A percentile compares a stretch with the other conserved stretches of the same genome.
Evolutionary conservation across 2,113 vertebrate species (phyloP).

Genomic region (Ptilorrhoa leucosticta): DNA sequence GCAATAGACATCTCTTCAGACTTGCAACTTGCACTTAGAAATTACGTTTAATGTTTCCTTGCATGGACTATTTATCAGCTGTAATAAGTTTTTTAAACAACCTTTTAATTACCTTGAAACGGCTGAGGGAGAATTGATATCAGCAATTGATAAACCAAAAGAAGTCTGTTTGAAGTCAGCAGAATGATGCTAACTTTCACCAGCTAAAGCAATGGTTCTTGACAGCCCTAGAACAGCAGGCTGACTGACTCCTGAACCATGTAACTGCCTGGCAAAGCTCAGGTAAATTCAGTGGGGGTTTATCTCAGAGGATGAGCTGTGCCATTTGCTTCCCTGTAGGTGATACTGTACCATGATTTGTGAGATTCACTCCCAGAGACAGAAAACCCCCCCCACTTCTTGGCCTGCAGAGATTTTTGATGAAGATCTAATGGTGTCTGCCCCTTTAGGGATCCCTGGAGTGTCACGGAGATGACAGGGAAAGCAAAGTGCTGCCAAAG

Average conservation of each 20-base stretch:
- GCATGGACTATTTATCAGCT: background rate
- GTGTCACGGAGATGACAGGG: background rate
- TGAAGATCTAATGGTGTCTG: background rate
- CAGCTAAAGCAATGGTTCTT: background rate
- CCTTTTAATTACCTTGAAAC: constrained; percentile 4
- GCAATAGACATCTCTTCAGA: background rate
- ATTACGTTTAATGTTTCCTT: background rate
- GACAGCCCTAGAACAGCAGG: background rate
- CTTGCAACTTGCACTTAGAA: background rate
- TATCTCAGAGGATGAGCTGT: background rate
- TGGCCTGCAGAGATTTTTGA: background rate
- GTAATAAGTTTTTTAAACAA: background rate
- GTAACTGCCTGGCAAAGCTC: background rate
- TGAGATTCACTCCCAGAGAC: background rate
- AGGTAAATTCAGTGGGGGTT: background rate
- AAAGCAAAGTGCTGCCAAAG: background rate
- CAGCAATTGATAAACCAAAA: background rate
- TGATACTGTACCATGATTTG: background rate
- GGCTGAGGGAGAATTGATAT: constrained; percentile 4
- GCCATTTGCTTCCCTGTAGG: background rate
- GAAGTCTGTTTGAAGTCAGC: background rate
- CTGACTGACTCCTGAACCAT: background rate
- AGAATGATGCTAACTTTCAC: background rate
- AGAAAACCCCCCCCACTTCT: background rate
- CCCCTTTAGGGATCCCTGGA: background rate